Percentiles rank a stretch among this genome's conserved stretches.
Evolutionary conservation across 2,797 vertebrate species (phyloP).

Genomic region (Sebastes nivosus): DNA sequence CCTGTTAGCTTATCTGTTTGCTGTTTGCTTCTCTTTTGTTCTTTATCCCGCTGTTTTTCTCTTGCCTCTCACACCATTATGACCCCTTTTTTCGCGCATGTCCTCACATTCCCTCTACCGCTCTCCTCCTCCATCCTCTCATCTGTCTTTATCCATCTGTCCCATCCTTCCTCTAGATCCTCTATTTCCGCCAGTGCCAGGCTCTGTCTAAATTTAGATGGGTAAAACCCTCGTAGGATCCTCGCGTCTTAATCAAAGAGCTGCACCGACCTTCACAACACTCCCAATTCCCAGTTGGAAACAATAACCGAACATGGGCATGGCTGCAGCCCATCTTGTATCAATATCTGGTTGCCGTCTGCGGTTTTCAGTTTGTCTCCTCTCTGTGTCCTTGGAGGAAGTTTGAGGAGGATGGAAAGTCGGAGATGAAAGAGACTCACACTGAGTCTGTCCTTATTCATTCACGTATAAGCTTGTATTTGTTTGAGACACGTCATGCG

Average conservation of each 20-base stretch:
- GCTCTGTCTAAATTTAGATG: conserved; percentile 52
- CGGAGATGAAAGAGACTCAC: neutral
- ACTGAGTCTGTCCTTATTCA: neutral
- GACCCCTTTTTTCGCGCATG: neutral
- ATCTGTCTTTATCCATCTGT: conserved; percentile 38
- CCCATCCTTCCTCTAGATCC: conserved; percentile 16
- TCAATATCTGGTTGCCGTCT: conserved; percentile 47
- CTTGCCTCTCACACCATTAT: neutral
- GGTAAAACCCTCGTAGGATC: conserved; percentile 51
- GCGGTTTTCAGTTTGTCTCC: conserved; percentile 42
- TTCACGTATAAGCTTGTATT: conserved; percentile 8
- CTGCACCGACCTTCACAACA: conserved; percentile 46
- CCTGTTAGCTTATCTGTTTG: neutral
- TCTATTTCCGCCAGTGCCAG: conserved; percentile 22
- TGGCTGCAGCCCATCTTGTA: conserved; percentile 5
- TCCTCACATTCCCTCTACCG: neutral
- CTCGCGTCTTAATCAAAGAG: conserved; percentile 57
- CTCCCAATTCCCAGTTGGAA: conserved; percentile 28
- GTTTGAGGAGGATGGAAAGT: conserved; percentile 27
- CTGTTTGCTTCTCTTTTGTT: conserved; percentile 1
- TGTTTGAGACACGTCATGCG: conserved; percentile 15
- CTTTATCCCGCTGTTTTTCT: neutral
- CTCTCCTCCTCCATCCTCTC: neutral
- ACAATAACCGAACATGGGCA: conserved; percentile 21
- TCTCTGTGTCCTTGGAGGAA: conserved; percentile 33